Evolutionary conservation across 2,113 vertebrate genomes (phyloP), one percentile per base, ranked within the genome.

Genomic region (Periophthalmus modestus): DNA sequence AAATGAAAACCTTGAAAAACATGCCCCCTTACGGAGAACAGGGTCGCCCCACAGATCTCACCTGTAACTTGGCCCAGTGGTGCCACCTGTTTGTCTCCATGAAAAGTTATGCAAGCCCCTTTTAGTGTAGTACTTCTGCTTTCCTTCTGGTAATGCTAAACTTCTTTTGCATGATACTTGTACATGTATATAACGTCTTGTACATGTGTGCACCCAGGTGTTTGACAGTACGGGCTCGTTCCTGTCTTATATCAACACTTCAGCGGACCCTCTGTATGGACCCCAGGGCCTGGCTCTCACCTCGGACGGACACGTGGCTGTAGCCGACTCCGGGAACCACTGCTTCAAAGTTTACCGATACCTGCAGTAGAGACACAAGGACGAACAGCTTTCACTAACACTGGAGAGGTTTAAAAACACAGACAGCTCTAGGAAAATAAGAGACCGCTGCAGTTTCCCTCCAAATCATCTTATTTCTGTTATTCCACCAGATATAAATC

Each of bases 331-430:
- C 0, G 97, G 97, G 66, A 99, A 99, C 92, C 97, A 99, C 92
- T 99, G 97, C 90, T 99, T 99, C 92, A 99, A 99, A 91, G 96
- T 97, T 76, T 99, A 99, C 89, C 94, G 97, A 78, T 99, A 98
- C 88, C 94, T 99, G 91, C 97, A 98, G 95, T 97, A 95, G 92
- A 21, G 43, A 72, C 33, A 23, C 46, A 46, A 76, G 55, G 23
- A 79, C 52, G 58, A 71, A 46, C 39, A 24, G 63, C 36, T 34
- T 66, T 46, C 34, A 71, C n/a, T 10, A 58, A 72, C 7, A 14
- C 1, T 7, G 19, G 28, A 52, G 43, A 59, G 46, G n/a, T 10
- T 9, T 14, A 14, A 62, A 23, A 39, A 33, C 23, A 39, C 52
- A 28, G 57, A 34, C 63, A 66, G 39, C 7, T 18, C 28, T 61